Base-by-base conservation (phyloP, 2,113 vertebrate species). In the Todiramphus saurophagus region DNA sequence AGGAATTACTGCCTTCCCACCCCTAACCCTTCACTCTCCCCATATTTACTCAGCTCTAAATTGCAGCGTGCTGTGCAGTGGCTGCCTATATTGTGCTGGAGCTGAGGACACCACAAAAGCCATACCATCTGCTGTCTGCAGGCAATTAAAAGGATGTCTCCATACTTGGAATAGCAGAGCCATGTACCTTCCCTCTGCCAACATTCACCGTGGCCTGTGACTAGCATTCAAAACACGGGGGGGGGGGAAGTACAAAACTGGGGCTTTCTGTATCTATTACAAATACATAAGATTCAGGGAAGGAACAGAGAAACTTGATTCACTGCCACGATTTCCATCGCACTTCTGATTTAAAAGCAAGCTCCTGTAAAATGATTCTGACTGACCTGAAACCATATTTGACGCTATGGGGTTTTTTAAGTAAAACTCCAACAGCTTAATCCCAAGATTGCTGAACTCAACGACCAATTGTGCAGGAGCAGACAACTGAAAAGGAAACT, bases 51-150 rank as follows among this genome's bases (percentile, higher is more conserved):
- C 81, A 62, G 67, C 56, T 89, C 82, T 89, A 75, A 86, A 87
- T 35, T 66, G 67, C 55, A 56, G 82, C 86, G 53, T 17, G 73
- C 89, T 92, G 94, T 69, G 92, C 56, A 55, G 72, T 24, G 60
- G 50, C 72, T 86, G 76, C n/a, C 60, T 79, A 24, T 20, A 87
- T 83, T 67, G 73, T 90, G 79, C 68, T 75, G 23, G 44, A 46
- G 77, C 46, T 70, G 27, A 55, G 35, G 89, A 69, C 3, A 16
- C 58, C 67, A 92, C 82, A 90, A 87, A 95, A 80, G 89, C 81
- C 62, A 69, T 20, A 78, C 92, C 94, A 89, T 89, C 92, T 92
- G 81, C 72, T 83, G 72, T 86, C 94, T 89, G 85, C 63, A 35
- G 14, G 66, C 85, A 74, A 46, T 68, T 77, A 77, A 77, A 88